A percentile compares a stretch with the other conserved stretches of the same genome.
These are phyloP conservation scores for Vidua chalybeata DNA, from an alignment of 2,113 vertebrate genomes.

Conservation along the genomic window DNA sequence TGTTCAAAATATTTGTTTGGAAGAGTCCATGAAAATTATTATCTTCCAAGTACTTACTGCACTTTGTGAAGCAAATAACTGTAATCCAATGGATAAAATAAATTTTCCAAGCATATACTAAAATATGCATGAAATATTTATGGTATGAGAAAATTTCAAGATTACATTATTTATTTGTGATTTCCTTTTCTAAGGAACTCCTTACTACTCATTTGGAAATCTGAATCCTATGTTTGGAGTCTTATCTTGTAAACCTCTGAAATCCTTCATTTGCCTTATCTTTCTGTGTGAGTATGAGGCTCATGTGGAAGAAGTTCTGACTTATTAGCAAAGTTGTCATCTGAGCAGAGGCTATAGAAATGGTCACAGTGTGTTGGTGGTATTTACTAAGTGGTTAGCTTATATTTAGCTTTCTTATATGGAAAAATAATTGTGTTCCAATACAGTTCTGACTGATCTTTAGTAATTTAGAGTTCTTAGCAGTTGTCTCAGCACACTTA, in stretches of 20 bases:
- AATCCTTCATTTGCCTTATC: background rate
- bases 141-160: background rate
- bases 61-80: background rate
- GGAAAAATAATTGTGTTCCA: background rate
- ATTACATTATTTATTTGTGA: background rate
- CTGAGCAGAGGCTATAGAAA: background rate
- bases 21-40: slow-evolving; percentile 10
- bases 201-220: background rate
- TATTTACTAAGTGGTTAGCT: background rate
- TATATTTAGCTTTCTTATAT: background rate
- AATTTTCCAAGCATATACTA: background rate
- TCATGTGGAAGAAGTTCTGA: background rate
- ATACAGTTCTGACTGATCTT: background rate
- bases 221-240: background rate
- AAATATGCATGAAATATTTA: background rate
- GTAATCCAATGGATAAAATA: background rate
- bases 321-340: background rate
- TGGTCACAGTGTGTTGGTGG: background rate
- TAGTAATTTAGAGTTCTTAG: background rate
- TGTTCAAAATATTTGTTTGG: slow-evolving; percentile 28
- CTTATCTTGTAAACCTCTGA: background rate
- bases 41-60: slow-evolving; percentile 2
- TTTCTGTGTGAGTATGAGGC: background rate
- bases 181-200: background rate
- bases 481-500: background rate